phyloP scores from a whole-genome alignment of 2,888 invertebrate genomes.

The Drosophila anomalata region DNA sequence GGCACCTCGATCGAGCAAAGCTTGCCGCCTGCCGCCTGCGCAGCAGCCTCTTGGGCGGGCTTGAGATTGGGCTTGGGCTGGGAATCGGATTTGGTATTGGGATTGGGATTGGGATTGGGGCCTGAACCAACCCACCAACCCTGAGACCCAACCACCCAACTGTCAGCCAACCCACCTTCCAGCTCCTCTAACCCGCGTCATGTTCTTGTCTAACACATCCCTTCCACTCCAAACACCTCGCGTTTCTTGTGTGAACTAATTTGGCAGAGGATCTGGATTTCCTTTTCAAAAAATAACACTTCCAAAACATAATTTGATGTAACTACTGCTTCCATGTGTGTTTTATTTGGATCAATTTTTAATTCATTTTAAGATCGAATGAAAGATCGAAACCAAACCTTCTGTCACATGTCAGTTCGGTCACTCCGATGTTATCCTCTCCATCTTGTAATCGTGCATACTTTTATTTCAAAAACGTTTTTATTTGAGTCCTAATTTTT shows the following conservation, averaged over 20 bases:
- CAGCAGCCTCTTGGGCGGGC: constrained; percentile 10
- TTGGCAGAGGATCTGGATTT: not conserved
- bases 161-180: not conserved
- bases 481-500: constrained; percentile 9
- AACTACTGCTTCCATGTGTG: not conserved
- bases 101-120: not conserved
- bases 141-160: constrained; percentile 1
- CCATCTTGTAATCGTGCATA: constrained; percentile 20
- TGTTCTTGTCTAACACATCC: constrained; percentile 26
- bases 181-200: constrained; percentile 6
- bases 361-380: not conserved
- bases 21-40: constrained; percentile 29
- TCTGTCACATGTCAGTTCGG: constrained; percentile 19
- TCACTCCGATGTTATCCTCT: constrained; percentile 3
- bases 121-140: not conserved
- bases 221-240: not conserved
- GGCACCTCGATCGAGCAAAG: constrained; percentile 34
- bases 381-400: not conserved
- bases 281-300: not conserved
- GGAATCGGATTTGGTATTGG: not conserved
- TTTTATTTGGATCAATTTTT: not conserved
- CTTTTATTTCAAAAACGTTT: constrained; percentile 2
- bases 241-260: not conserved
- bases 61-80: constrained; percentile 1
- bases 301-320: not conserved